A percentile compares a stretch with the other conserved stretches of the same genome.
Conservation (phyloP, 30 jellyfish, hydroid and myxozoan genomes). For the Phacellophora camtschatica region DNA sequence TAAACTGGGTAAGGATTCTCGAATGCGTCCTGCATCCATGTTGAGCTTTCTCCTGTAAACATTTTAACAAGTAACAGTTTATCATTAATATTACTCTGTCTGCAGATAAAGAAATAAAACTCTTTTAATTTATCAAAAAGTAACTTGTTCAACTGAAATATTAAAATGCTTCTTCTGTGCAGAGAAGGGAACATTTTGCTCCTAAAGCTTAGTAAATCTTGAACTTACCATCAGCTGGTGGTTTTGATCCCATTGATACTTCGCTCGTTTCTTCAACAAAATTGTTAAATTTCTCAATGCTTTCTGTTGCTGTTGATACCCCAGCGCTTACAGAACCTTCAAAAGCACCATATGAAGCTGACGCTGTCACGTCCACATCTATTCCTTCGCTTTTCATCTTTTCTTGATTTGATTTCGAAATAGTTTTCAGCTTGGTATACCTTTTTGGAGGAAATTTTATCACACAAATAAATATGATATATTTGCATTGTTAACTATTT, state of each 20-base stretch:
- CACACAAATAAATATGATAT: background rate
- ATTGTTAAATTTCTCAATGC: background rate
- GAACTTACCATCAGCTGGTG: conserved; percentile 30
- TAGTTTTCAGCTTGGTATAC: conserved; percentile 3
- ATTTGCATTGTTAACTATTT: too few relatives aligned
- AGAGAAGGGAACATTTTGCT: background rate
- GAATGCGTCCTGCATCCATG: background rate
- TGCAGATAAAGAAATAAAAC: background rate
- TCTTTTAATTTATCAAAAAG: background rate
- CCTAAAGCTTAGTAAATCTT: background rate
- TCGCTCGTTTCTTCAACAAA: background rate
- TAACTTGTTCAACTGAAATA: too few relatives aligned
- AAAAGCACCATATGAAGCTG: background rate
- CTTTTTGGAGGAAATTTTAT: background rate
- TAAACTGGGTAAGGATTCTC: background rate
- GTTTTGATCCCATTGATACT: conserved; percentile 41
- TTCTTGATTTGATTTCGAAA: conserved; percentile 32
- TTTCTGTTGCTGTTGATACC: background rate
- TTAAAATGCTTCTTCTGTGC: background rate
- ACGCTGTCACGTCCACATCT: conserved; percentile 18
- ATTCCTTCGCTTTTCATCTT: conserved; percentile 18
- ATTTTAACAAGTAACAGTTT: background rate
- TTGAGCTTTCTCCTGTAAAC: background rate
- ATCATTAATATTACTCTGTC: background rate
- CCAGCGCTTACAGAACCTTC: background rate